Evolutionary conservation across 2,113 vertebrate genomes (phyloP), one percentile per base, ranked within the genome.

Genomic region (Regulus satrapa): DNA sequence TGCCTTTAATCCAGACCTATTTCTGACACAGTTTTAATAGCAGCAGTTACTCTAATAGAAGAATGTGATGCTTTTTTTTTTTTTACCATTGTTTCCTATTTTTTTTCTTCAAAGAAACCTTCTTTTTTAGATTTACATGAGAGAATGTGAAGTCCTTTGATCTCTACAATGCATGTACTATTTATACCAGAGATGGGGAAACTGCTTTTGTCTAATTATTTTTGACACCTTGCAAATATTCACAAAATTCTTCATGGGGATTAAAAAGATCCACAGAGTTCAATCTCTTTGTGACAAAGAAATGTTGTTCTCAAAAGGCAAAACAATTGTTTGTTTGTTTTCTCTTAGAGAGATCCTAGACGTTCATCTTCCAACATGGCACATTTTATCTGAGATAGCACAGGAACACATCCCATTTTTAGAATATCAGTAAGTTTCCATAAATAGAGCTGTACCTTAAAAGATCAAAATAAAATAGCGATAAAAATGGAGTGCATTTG

Each of bases 141-240:
- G 56, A 90, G 84, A 43, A 92, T 84, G 63, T 67, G 86, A 88
- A 91, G 63, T 62, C 87, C 93, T 98, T 97, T 98, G 97, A 98
- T 97, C 96, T 96, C 75, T 89, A 96, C 93, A 87, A 96, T 95
- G 58, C 79, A 61, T 41, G 5, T 78, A 75, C 91, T 69, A 62
- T 94, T 97, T 96, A 76, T 95, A 79, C 78, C 68, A 28, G 38
- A 85, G 91, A 73, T 85, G 92, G 63, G 18, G 86, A 88, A 97
- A 95, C 88, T 79, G 85, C 81, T 97, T 96, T 96, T 96, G 94
- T 97, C 97, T 97, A 98, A 98, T 98, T 98, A 98, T 97, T 97
- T 97, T 83, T 97, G 97, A 98, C 95, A 41, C 92, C 95, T 95
- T 95, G 96, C 95, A 97, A 98, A 98, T 97, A 93, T 97, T 97